Conservation (phyloP, 2,888 invertebrate genomes). For the Globia sparganii region DNA sequence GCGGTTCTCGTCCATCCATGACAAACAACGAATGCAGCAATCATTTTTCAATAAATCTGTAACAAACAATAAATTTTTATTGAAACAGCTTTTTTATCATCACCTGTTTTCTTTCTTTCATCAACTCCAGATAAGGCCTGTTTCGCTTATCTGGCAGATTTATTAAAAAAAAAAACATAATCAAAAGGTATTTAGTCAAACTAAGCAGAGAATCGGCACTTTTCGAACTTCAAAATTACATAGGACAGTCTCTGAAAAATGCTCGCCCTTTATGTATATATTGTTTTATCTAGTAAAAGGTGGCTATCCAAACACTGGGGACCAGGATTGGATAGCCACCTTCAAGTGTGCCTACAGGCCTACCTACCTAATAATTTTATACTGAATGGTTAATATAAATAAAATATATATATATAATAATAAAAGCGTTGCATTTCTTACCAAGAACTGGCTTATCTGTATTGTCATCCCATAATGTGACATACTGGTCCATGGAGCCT, state of each 20-base stretch:
- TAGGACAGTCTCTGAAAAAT: background rate
- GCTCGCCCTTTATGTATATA: background rate
- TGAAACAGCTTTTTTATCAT: background rate
- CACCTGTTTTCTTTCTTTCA: background rate
- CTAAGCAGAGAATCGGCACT: background rate
- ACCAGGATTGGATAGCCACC: background rate
- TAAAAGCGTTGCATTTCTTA: conserved; percentile 63
- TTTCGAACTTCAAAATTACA: background rate
- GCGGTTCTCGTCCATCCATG: conserved; percentile 84
- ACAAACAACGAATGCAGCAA: conserved; percentile 83
- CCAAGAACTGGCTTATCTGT: conserved; percentile 79
- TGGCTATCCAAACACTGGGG: background rate
- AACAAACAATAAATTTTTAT: conserved; percentile 45
- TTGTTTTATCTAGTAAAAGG: background rate
- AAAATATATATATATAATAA: too few relatives aligned
- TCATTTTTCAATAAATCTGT: conserved; percentile 82
- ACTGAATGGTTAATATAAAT: conserved; percentile 1
- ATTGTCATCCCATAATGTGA: conserved; percentile 90
- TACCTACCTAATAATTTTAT: background rate
- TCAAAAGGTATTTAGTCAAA: too few relatives aligned
- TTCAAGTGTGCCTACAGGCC: background rate
- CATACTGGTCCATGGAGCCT: conserved; percentile 88
- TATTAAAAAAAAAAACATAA: background rate
- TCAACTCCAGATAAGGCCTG: background rate
- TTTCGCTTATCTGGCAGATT: background rate